A percentile compares a stretch with the other conserved stretches of the same genome.
phyloP scores from a whole-genome alignment of 1,140 invertebrate species.

The Whitmania pigra region DNA sequence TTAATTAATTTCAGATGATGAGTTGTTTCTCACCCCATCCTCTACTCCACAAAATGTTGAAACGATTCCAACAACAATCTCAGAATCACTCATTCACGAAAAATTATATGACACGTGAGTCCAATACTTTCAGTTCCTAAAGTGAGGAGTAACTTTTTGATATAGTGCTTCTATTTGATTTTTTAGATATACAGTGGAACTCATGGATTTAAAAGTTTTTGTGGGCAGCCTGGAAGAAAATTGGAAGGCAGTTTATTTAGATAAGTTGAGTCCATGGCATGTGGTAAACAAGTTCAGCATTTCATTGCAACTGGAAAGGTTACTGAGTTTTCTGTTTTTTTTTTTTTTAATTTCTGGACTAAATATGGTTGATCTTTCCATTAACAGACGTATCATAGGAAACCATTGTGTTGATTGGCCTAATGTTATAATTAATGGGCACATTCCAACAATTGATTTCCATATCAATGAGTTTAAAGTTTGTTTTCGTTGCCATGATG shows the following conservation, averaged over 20 bases:
- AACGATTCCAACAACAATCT: slow-evolving; percentile 35
- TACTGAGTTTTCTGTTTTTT: neutral
- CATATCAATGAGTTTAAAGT: slow-evolving; percentile 12
- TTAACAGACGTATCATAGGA: neutral
- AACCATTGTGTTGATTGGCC: neutral
- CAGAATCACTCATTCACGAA: slow-evolving; percentile 55
- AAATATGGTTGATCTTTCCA: neutral
- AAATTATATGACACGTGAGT: slow-evolving; percentile 59
- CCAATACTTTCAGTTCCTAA: neutral
- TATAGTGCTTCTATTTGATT: neutral
- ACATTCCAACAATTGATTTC: neutral
- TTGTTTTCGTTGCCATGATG: neutral
- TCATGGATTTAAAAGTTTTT: slow-evolving; percentile 74
- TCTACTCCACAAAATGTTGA: slow-evolving; percentile 57
- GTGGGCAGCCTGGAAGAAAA: slow-evolving; percentile 74
- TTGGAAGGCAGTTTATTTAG: slow-evolving; percentile 71
- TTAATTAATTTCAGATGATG: slow-evolving; percentile 27
- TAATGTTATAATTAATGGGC: neutral
- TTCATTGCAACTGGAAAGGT: slow-evolving; percentile 54
- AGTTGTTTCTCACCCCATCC: slow-evolving; percentile 72
- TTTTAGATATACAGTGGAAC: slow-evolving; percentile 61
- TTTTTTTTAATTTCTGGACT: neutral
- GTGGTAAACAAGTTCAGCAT: slow-evolving; percentile 82
- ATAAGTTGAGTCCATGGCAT: slow-evolving; percentile 64
- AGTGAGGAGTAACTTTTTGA: neutral